Evolutionary conservation across 2,888 invertebrate genomes (phyloP).

Genomic region (Luperina nickerlii): DNA sequence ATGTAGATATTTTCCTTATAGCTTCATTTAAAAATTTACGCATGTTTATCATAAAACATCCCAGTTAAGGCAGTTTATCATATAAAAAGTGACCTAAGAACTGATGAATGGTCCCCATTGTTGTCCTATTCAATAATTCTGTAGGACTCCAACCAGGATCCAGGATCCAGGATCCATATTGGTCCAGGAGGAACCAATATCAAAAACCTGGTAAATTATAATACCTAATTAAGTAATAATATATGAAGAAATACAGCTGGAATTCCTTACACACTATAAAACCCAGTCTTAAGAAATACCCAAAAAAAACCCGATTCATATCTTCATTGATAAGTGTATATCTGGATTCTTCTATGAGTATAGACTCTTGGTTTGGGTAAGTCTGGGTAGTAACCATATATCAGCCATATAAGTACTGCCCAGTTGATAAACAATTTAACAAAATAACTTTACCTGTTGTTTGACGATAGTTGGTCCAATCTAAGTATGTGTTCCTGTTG

Average conservation of each 20-base stretch:
- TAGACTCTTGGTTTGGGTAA: neutral
- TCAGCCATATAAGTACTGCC: neutral
- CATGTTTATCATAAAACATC: neutral
- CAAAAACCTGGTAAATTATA: neutral
- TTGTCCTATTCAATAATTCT: neutral
- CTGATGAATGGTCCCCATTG: neutral
- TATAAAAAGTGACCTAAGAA: neutral
- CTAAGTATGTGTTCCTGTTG: neutral
- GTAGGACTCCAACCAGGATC: no score
- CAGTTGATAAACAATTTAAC: neutral
- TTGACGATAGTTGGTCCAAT: neutral
- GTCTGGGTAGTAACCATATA: neutral
- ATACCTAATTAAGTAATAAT: neutral
- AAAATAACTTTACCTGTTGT: constrained; percentile 1
- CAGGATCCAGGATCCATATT: no score
- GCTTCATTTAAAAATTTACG: neutral
- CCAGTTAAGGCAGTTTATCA: neutral
- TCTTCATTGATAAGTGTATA: neutral
- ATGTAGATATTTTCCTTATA: constrained; percentile 21
- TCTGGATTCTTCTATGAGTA: neutral
- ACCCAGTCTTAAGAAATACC: neutral
- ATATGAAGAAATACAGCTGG: neutral
- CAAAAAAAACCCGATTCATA: neutral
- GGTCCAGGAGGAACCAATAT: no score
- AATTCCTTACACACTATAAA: neutral